Evolutionary conservation across 2,888 invertebrate species (phyloP), one percentile per base, ranked within the genome.

Genomic region (Polyommatus iphigenia): DNA sequence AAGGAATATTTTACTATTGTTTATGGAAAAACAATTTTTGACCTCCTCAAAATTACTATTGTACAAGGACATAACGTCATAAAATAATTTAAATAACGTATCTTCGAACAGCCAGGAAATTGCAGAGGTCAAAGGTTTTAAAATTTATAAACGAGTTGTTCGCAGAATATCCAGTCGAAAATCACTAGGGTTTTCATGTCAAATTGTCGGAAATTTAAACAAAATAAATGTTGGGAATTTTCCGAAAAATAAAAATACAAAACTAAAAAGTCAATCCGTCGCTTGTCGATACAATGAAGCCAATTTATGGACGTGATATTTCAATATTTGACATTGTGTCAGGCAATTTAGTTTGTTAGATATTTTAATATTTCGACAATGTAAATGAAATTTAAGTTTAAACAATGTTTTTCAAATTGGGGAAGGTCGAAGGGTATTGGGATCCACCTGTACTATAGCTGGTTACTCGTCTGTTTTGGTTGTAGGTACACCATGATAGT

Each of bases 261-360:
- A 62, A 67, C 29, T 62, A 62, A 62, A 20, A 62, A n/a, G 46
- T 62, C 62, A 62, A 62, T 24, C 13, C 24, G 32, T 67, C 67
- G 67, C 29, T 67, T 67, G 29, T 32, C 29, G 67, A 67, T 29
- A 67, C 67, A 67, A 32, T 32, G 29, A 29, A 32, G 29, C 67
- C 67, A 32, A 67, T 67, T 67, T 29, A 54, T 67, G 24, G 24
- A 29, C 13, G 67, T 67, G 15, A 13, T 62, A 62, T 62, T 24
- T 62, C 10, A 62, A 20, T 24, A 62, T 62, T 62, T 20, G 24
- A 62, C 24, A 24, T 54, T 54, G 18, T 59, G 29, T 54, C 75
- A 75, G 15, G 5, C 50, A 10, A 59, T n/a, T 46, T 8, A n/a
- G 59, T n/a, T 59, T n/a, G 18, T 57, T n/a, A 7, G n/a, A 7